These are phyloP conservation scores for Alces alces DNA, from an alignment of 2,113 vertebrate species.

Conservation along the genomic window DNA sequence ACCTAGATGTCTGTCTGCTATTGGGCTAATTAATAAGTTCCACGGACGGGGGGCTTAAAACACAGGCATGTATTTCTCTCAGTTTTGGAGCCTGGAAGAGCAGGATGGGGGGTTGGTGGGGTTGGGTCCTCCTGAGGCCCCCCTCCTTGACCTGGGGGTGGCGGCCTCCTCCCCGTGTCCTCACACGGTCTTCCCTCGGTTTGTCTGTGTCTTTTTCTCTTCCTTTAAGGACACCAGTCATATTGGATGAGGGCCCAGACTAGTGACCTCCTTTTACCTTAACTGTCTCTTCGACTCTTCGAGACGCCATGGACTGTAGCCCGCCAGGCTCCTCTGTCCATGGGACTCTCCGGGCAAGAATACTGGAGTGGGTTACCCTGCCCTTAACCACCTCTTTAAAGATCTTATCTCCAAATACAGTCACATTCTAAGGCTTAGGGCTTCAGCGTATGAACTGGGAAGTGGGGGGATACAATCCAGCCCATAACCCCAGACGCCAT, in stretches of 20 bases:
- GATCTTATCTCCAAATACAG: neutral
- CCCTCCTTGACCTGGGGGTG: neutral
- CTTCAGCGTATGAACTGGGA: too few relatives aligned
- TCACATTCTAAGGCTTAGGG: neutral
- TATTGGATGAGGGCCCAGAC: neutral
- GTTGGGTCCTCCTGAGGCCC: neutral
- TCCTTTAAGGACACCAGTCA: neutral
- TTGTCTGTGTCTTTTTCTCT: neutral
- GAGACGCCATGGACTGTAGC: neutral
- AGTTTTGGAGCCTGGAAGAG: neutral
- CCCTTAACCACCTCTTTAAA: neutral
- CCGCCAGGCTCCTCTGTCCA: neutral
- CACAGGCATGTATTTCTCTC: neutral
- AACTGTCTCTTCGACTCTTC: fast-evolving
- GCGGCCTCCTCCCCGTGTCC: fast-evolving
- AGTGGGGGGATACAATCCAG: too few relatives aligned
- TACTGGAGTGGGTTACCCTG: neutral
- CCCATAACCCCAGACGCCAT: fast-evolving
- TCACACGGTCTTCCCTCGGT: fast-evolving
- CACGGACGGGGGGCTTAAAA: fast-evolving
- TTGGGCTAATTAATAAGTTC: fast-evolving
- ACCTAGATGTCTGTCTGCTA: too few relatives aligned
- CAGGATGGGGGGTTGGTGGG: neutral
- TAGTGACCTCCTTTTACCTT: neutral
- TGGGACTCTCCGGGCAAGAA: neutral